Conservation (phyloP, 2,113 vertebrate species). For the Anhinga rufa region DNA sequence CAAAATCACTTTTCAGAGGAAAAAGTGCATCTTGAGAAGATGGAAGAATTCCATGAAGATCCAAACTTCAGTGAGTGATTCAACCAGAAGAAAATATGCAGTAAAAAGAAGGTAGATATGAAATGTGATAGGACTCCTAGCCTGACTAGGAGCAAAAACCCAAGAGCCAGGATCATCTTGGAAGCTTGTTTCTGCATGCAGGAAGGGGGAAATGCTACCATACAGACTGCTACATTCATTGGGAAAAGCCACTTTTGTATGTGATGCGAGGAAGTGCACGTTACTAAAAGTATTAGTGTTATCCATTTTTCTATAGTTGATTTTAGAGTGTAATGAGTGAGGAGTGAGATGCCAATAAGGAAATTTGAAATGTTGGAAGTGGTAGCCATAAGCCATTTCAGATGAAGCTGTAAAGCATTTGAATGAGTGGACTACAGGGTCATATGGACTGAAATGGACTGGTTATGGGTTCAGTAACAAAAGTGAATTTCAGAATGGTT, state of each 20-base stretch:
- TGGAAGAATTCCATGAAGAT: neutral
- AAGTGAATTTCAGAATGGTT: neutral
- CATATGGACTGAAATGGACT: neutral
- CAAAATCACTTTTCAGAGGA: neutral
- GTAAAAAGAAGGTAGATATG: neutral
- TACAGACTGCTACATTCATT: neutral
- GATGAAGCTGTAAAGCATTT: neutral
- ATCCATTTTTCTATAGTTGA: neutral
- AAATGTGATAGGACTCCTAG: neutral
- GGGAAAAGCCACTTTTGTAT: neutral
- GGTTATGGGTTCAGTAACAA: neutral
- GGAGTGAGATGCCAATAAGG: too few species aligned
- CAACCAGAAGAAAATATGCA: neutral
- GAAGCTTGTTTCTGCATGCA: neutral
- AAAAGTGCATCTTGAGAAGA: neutral
- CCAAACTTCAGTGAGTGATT: neutral
- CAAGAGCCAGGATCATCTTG: neutral
- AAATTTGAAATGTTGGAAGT: neutral
- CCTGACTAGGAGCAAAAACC: neutral
- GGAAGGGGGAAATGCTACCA: neutral
- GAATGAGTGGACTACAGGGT: neutral
- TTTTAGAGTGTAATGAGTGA: neutral
- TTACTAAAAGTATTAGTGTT: neutral
- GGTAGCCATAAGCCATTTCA: neutral
- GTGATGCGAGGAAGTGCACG: neutral